phyloP scores from a whole-genome alignment of 2,797 vertebrate species.

The Aeoliscus strigatus region DNA sequence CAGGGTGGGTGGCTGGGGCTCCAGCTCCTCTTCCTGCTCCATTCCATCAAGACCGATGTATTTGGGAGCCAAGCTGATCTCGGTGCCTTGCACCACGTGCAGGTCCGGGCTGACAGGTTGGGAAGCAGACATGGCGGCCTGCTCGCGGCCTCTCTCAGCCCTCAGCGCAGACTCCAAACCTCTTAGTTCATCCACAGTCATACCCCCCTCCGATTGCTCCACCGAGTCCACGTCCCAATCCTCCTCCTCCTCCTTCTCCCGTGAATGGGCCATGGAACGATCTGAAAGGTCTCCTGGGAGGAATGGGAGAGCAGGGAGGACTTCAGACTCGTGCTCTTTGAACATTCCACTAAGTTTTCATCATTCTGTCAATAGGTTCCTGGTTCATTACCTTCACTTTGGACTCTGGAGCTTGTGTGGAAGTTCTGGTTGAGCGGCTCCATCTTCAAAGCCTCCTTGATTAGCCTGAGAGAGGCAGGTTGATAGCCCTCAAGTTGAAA shows the following conservation, averaged over 20 bases:
- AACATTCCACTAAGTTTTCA: conserved; percentile 15
- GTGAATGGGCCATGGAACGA: conserved; percentile 37
- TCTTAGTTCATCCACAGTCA: conserved; percentile 69
- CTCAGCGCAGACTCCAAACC: conserved; percentile 73
- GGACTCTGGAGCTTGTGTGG: conserved; percentile 46
- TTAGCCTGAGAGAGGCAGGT: conserved; percentile 71
- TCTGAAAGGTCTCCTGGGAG: conserved; percentile 52
- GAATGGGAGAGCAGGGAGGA: not conserved
- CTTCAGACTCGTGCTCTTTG: conserved; percentile 12
- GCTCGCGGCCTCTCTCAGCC: conserved; percentile 68
- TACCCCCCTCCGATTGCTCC: conserved; percentile 61
- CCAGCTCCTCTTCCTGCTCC: conserved; percentile 70
- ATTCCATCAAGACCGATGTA: conserved; percentile 80
- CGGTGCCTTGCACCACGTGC: conserved; percentile 27
- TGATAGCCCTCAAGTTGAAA: conserved; percentile 65
- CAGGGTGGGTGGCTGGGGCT: conserved; percentile 48
- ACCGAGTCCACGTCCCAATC: conserved; percentile 62
- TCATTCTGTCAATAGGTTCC: conserved; percentile 13
- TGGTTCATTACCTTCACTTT: conserved; percentile 61
- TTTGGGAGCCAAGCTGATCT: conserved; percentile 56
- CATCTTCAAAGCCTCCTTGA: conserved; percentile 78
- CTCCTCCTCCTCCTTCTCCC: conserved; percentile 42
- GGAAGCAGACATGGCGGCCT: conserved; percentile 41
- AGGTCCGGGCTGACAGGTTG: conserved; percentile 28
- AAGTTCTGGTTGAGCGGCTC: conserved; percentile 58